Percentiles rank a stretch among this genome's conserved stretches.
These are phyloP conservation scores for Phasianus colchicus DNA, from an alignment of 2,113 vertebrate genomes.

Conservation along the genomic window DNA sequence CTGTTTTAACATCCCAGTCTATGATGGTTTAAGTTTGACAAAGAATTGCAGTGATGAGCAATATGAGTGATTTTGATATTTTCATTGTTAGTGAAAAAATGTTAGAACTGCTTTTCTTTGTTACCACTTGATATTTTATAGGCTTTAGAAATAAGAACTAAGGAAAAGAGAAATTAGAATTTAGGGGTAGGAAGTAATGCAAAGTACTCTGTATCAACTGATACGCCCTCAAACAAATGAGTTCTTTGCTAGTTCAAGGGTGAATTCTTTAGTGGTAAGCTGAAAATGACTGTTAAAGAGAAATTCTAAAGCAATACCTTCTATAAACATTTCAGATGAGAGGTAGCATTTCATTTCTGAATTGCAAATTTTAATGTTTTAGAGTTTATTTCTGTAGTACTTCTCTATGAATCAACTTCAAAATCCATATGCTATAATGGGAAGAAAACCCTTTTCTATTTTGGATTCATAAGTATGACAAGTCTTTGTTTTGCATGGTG, in stretches of 20 bases:
- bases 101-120: background rate
- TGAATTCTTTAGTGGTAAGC: background rate
- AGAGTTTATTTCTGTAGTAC: background rate
- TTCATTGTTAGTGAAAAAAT: background rate
- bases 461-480: background rate
- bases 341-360: background rate
- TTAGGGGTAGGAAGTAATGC: background rate
- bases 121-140: background rate
- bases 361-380: background rate
- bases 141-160: accelerated
- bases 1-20: background rate
- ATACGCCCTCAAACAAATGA: background rate
- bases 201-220: background rate
- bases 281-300: background rate
- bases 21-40: background rate
- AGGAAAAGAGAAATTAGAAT: background rate
- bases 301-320: background rate
- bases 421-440: background rate
- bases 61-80: background rate
- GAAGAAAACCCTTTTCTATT: background rate
- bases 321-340: background rate
- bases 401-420: background rate
- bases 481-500: constrained; percentile 16
- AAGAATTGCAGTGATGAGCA: background rate
- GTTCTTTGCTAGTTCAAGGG: background rate